These are phyloP conservation scores for Neodontobutis hainanensis DNA, from an alignment of 2,113 vertebrate species.

Conservation along the genomic window DNA sequence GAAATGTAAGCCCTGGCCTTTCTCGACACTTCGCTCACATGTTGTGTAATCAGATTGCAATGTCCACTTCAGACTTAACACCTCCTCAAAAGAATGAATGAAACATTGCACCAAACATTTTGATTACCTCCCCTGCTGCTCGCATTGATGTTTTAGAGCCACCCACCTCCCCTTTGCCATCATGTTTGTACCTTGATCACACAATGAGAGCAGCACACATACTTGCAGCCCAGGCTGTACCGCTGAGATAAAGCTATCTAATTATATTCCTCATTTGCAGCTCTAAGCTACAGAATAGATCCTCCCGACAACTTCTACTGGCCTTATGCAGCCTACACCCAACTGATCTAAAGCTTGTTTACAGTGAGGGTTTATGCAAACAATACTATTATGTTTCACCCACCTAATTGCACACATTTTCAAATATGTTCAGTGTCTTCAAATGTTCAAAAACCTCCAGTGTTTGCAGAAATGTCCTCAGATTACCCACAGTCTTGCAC, in stretches of 20 bases:
- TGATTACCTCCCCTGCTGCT: constrained; percentile 64
- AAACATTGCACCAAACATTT: constrained; percentile 51
- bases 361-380: constrained; percentile 19
- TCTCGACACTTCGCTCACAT: constrained; percentile 46
- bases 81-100: constrained; percentile 53
- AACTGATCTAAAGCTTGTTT: constrained; percentile 57
- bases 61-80: constrained; percentile 58
- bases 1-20: constrained; percentile 50
- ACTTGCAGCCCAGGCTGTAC: constrained; percentile 53
- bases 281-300: constrained; percentile 72
- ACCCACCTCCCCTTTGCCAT: constrained; percentile 46
- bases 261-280: constrained; percentile 80
- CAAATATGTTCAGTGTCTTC: neutral
- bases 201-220: constrained; percentile 17
- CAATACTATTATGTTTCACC: constrained; percentile 18
- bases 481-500: neutral
- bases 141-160: constrained; percentile 52
- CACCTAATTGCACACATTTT: constrained; percentile 18
- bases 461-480: neutral
- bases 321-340: constrained; percentile 45
- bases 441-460: neutral
- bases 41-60: constrained; percentile 57
- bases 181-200: constrained; percentile 51
- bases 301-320: constrained; percentile 45
- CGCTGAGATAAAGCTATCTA: constrained; percentile 74